Conservation (phyloP, 1,140 invertebrate species). For the Odontomachus brunneus region DNA sequence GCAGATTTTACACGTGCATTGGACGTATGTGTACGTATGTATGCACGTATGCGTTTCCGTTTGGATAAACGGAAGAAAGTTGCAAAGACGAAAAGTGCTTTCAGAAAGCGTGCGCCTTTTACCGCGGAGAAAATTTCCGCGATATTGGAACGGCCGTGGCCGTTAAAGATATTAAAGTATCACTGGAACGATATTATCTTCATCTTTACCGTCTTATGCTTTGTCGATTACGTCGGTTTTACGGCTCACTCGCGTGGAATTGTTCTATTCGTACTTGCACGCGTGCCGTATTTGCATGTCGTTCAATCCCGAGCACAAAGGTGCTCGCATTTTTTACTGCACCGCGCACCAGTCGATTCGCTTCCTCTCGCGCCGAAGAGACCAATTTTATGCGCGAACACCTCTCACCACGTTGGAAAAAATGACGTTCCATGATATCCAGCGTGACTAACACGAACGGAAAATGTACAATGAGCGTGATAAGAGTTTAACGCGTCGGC, state of each 20-base stretch:
- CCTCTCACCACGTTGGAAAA: slow-evolving; percentile 1
- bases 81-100: slow-evolving; percentile 20
- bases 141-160: slow-evolving; percentile 3
- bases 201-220: too few species aligned
- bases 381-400: not conserved
- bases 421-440: not conserved
- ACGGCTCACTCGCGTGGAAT: not conserved
- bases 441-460: not conserved
- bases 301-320: not conserved
- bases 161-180: slow-evolving; percentile 28
- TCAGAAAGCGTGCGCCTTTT: slow-evolving; percentile 25
- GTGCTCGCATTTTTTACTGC: not conserved
- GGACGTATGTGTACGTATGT: too few species aligned
- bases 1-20: not conserved
- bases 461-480: not conserved
- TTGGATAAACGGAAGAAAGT: slow-evolving; percentile 33
- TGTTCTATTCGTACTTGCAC: not conserved
- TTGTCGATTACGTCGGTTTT: slow-evolving; percentile 7
- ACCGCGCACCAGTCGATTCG: not conserved
- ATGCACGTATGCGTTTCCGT: not conserved
- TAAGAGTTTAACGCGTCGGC: not conserved
- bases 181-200: slow-evolving; percentile 9
- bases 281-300: too few species aligned
- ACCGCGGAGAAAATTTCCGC: slow-evolving; percentile 10
- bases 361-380: not conserved